Percentiles rank a stretch among this genome's conserved stretches.
These are phyloP conservation scores for Corvus cornix DNA, from an alignment of 2,113 vertebrate species.

Conservation along the genomic window DNA sequence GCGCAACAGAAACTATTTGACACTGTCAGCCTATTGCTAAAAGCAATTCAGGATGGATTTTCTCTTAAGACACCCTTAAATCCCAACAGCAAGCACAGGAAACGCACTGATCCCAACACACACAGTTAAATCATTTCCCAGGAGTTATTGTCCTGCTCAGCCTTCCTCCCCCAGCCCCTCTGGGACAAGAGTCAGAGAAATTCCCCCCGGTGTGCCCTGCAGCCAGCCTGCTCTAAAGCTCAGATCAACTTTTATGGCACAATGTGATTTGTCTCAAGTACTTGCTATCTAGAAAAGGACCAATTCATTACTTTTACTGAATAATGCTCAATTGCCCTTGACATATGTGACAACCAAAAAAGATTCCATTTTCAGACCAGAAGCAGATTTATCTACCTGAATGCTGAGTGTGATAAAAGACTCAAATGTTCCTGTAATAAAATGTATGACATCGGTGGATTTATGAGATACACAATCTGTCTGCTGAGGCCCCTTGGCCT, in stretches of 20 bases:
- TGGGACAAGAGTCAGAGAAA: neutral
- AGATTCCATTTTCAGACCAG: neutral
- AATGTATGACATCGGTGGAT: too few species aligned
- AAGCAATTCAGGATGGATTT: neutral
- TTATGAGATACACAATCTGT: neutral
- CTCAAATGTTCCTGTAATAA: neutral
- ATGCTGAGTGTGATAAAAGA: neutral
- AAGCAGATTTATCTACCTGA: neutral
- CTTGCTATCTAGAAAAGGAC: neutral
- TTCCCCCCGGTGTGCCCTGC: neutral
- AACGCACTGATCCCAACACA: rapidly evolving
- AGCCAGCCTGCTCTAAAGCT: neutral
- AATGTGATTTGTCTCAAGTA: neutral
- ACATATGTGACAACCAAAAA: neutral
- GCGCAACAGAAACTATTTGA: neutral
- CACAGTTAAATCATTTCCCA: neutral
- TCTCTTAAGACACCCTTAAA: neutral
- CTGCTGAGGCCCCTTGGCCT: neutral
- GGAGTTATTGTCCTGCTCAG: neutral
- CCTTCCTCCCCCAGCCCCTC: neutral
- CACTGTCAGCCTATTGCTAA: neutral
- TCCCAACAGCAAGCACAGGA: neutral
- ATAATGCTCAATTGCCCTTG: neutral
- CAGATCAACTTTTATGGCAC: neutral
- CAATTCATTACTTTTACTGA: neutral